A percentile compares a stretch with the other conserved stretches of the same genome.
phyloP scores from a whole-genome alignment of 1,140 invertebrate genomes.

The Achatina immaculata region DNA sequence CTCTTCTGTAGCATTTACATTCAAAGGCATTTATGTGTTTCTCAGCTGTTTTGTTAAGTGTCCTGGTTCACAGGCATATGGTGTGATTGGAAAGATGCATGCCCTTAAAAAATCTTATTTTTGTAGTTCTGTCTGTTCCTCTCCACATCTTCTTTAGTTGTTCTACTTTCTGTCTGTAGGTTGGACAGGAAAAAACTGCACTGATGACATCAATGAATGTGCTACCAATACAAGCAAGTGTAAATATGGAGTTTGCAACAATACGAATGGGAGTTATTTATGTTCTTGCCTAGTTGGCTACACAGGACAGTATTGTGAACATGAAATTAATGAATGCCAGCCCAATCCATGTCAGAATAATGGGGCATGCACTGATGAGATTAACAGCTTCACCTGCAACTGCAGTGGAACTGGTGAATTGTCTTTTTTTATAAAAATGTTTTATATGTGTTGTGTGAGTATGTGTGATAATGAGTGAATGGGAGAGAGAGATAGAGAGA shows the following conservation, averaged over 20 bases:
- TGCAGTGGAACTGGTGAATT: constrained; percentile 44
- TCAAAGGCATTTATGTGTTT: too few species aligned
- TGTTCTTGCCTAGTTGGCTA: constrained; percentile 90
- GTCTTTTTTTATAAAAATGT: not conserved
- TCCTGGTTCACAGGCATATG: too few species aligned
- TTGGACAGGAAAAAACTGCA: constrained; percentile 46
- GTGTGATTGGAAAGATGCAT: too few species aligned
- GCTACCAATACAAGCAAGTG: constrained; percentile 45
- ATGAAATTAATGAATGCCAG: constrained; percentile 83
- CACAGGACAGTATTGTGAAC: constrained; percentile 88
- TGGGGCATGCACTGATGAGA: constrained; percentile 80
- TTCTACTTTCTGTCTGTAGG: constrained; percentile 33
- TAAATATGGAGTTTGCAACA: constrained; percentile 69
- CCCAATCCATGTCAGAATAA: constrained; percentile 85
- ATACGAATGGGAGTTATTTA: constrained; percentile 75
- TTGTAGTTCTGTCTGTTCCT: too few species aligned
- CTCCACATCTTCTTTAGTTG: too few species aligned
- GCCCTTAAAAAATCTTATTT: too few species aligned
- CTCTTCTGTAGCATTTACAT: too few species aligned
- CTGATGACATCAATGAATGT: constrained; percentile 47
- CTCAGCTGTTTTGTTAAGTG: too few species aligned
- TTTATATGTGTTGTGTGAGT: too few species aligned
- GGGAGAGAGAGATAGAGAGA: too few species aligned
- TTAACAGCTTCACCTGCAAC: constrained; percentile 79
- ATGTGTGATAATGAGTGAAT: too few species aligned